A percentile compares a stretch with the other conserved stretches of the same genome.
These are phyloP conservation scores for Numida meleagris DNA, from an alignment of 2,113 vertebrate genomes.

Conservation along the genomic window DNA sequence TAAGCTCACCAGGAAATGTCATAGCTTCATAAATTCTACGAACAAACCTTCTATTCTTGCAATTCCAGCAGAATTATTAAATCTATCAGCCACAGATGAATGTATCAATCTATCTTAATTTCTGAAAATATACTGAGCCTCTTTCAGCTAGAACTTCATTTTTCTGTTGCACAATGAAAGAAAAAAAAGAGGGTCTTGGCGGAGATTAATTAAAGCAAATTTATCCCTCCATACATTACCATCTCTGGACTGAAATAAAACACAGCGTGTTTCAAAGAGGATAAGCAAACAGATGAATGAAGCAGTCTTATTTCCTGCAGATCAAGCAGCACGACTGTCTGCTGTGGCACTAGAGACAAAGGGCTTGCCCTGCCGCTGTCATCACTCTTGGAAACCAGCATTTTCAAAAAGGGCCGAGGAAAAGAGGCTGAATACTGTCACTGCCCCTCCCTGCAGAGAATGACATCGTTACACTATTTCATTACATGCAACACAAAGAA, in stretches of 20 bases:
- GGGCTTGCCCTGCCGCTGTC: conserved; percentile 32
- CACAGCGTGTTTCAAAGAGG: conserved; percentile 4
- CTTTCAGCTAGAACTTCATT: conserved; percentile 65
- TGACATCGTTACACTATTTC: background rate
- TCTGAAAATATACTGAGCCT: conserved; percentile 66
- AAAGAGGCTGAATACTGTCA: conserved; percentile 19
- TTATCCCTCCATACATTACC: conserved; percentile 48
- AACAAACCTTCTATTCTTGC: conserved; percentile 67
- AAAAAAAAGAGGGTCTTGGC: conserved; percentile 50
- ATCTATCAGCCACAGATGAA: conserved; percentile 67
- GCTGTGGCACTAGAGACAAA: conserved; percentile 2
- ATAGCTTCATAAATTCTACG: conserved; percentile 47
- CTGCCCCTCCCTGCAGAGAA: conserved; percentile 6
- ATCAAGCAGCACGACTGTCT: conserved; percentile 21
- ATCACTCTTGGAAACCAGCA: conserved; percentile 14
- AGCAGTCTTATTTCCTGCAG: conserved; percentile 28
- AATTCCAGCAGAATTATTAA: conserved; percentile 68
- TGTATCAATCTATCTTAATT: conserved; percentile 77
- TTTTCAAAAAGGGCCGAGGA: conserved; percentile 16
- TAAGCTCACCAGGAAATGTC: conserved; percentile 36
- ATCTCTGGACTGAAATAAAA: conserved; percentile 58
- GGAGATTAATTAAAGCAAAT: conserved; percentile 70
- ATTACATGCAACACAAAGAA: background rate
- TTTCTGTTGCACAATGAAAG: conserved; percentile 54
- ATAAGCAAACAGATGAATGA: conserved; percentile 44